Percentiles rank a stretch among this genome's conserved stretches.
phyloP scores from a whole-genome alignment of 2,888 invertebrate species.

The Pogonocherus hispidulus region DNA sequence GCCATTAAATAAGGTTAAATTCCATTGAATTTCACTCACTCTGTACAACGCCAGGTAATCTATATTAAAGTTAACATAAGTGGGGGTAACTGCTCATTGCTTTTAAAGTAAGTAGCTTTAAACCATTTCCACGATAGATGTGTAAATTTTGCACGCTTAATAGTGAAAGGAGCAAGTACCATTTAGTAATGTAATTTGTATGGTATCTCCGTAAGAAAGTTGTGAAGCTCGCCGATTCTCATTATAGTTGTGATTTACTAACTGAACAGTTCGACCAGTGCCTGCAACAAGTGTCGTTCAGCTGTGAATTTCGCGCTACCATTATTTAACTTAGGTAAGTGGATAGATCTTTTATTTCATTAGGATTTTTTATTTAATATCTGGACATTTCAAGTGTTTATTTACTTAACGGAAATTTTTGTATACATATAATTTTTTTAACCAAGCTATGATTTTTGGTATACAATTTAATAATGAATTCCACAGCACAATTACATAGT shows the following conservation, averaged over 20 bases:
- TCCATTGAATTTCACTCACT: no score
- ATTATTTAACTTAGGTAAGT: conserved; percentile 14
- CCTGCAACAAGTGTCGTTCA: conserved; percentile 11
- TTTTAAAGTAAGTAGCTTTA: conserved; percentile 13
- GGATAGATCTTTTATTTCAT: neutral
- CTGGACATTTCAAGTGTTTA: no score
- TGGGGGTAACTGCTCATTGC: neutral
- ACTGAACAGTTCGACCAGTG: conserved; percentile 19
- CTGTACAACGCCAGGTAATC: no score
- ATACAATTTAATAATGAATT: no score
- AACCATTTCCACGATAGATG: neutral
- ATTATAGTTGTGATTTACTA: conserved; percentile 18
- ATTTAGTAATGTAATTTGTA: conserved; percentile 19
- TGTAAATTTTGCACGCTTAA: neutral
- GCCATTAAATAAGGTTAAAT: no score
- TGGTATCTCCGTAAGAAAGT: conserved; percentile 13
- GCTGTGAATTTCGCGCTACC: neutral
- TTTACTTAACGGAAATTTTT: no score
- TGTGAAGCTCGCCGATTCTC: neutral
- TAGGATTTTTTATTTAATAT: no score
- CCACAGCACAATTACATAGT: no score
- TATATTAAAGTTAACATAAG: no score
- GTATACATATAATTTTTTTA: no score
- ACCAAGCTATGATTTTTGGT: no score
- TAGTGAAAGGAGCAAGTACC: conserved; percentile 19